Conservation (phyloP, 2,113 vertebrate species). For the Salvator merianae region DNA sequence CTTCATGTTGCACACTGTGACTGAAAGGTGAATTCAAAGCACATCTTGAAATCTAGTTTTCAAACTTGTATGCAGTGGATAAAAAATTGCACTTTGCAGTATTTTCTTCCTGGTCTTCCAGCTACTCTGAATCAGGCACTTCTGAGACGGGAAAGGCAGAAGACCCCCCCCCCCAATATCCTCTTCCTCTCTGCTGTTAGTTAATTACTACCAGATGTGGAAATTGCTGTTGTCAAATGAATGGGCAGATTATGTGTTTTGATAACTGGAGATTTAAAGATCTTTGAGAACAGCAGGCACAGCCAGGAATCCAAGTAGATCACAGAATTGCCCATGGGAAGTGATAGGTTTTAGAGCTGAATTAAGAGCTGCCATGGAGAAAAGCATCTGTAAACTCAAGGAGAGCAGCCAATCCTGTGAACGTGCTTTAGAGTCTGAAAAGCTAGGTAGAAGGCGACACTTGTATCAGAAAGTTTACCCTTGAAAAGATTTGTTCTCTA, state of each 20-base stretch:
- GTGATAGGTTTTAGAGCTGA: background rate
- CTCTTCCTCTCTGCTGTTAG: background rate
- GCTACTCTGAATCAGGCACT: background rate
- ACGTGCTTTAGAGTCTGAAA: background rate
- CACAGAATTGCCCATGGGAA: background rate
- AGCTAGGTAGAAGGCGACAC: too few species aligned
- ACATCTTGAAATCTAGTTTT: background rate
- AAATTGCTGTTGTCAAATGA: background rate
- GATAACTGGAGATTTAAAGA: background rate
- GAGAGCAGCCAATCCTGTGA: background rate
- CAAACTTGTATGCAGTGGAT: background rate
- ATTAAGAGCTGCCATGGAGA: background rate
- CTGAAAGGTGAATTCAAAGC: background rate
- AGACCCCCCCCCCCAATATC: background rate
- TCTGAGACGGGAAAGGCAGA: background rate
- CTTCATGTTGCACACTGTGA: background rate
- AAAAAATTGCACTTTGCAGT: too few species aligned
- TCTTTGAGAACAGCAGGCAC: background rate
- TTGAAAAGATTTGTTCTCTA: background rate
- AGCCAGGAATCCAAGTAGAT: background rate
- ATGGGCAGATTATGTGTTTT: background rate
- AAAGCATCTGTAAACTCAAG: background rate
- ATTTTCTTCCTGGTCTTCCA: background rate
- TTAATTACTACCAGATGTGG: constrained; percentile 1
- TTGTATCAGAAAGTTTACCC: background rate